Conservation (phyloP, 2,113 vertebrate genomes). For the Phyllostomus hastatus region DNA sequence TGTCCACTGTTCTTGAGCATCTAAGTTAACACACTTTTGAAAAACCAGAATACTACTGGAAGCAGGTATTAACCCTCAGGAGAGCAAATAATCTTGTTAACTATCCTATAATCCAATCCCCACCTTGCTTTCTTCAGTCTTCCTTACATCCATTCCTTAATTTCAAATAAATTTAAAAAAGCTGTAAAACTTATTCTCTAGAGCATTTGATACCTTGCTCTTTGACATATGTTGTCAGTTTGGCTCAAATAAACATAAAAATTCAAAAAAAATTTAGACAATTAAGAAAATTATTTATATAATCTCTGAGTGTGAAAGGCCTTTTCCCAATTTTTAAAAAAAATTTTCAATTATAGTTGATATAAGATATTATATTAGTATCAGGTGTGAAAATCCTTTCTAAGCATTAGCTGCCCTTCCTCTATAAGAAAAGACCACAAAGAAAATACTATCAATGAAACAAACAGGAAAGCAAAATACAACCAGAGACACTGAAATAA, state of each 20-base stretch:
- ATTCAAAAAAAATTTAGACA: background rate
- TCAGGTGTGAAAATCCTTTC: background rate
- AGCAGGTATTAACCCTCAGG: background rate
- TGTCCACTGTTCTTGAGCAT: background rate
- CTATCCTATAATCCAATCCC: background rate
- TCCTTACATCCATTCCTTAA: background rate
- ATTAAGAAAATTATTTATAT: background rate
- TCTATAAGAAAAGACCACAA: background rate
- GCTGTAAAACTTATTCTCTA: background rate
- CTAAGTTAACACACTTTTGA: background rate
- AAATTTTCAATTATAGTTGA: background rate
- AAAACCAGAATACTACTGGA: background rate
- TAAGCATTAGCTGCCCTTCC: background rate
- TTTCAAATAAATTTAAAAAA: background rate
- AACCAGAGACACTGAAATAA: too few species aligned
- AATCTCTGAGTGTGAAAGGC: background rate
- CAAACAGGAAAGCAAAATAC: too few species aligned
- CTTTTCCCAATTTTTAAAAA: background rate
- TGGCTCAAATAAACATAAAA: background rate
- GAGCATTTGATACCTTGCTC: background rate
- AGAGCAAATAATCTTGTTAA: background rate
- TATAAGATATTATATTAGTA: background rate
- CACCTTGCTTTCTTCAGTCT: background rate
- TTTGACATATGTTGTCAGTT: background rate
- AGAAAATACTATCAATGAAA: background rate